phyloP scores from a whole-genome alignment of 2,113 vertebrate species.

The Callorhinus ursinus region DNA sequence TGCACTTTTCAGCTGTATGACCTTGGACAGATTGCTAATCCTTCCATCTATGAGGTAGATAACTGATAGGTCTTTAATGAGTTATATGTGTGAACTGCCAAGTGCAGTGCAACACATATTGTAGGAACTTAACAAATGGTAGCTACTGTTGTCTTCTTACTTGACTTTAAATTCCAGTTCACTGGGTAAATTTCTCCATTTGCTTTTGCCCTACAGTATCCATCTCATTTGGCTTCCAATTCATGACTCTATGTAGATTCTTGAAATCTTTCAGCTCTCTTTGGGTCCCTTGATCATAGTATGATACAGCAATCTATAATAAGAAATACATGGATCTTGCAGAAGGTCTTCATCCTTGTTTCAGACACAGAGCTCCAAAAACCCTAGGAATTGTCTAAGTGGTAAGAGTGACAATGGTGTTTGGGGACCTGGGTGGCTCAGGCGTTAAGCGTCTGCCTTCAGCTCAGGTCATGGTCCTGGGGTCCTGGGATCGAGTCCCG shows the following conservation, averaged over 20 bases:
- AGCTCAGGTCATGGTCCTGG: too few species aligned
- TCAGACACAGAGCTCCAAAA: not conserved
- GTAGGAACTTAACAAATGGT: not conserved
- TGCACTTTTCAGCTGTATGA: not conserved
- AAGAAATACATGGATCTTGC: not conserved
- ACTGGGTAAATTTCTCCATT: not conserved
- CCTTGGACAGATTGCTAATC: not conserved
- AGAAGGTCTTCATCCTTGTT: not conserved
- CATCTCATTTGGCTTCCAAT: not conserved
- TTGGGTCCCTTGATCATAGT: too few species aligned
- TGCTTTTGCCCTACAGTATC: not conserved
- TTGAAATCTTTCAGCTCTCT: not conserved
- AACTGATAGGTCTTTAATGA: not conserved
- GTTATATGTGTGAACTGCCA: not conserved
- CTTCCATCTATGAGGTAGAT: not conserved
- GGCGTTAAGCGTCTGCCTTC: too few species aligned
- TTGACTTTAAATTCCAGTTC: not conserved
- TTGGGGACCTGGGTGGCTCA: not conserved
- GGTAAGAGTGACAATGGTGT: not conserved
- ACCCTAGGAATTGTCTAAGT: not conserved
- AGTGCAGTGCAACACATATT: not conserved
- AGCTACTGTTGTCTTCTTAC: not conserved
- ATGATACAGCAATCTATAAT: not conserved
- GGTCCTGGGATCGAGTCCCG: too few species aligned
- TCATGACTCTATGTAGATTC: too few species aligned